A percentile compares a stretch with the other conserved stretches of the same genome.
phyloP scores from a whole-genome alignment of 2,797 vertebrate species.

The Enteromius mattozi region DNA sequence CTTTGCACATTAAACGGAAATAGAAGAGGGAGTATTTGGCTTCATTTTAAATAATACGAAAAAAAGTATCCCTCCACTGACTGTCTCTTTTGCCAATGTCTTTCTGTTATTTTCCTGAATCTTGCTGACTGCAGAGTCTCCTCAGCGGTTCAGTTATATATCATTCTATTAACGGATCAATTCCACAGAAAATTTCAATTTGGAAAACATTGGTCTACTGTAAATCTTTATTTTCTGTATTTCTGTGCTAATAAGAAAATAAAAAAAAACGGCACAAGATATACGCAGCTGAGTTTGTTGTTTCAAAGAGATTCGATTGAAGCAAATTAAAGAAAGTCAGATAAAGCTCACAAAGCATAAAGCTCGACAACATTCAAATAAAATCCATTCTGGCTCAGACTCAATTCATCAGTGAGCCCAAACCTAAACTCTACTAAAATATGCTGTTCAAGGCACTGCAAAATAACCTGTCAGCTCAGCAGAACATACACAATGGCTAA shows the following conservation, averaged over 20 bases:
- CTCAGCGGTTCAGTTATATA: constrained; percentile 28
- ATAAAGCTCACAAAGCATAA: constrained; percentile 51
- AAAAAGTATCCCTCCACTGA: neutral
- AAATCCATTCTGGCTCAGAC: constrained; percentile 42
- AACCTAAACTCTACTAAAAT: constrained; percentile 43
- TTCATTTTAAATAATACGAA: constrained; percentile 19
- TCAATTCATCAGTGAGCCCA: constrained; percentile 49
- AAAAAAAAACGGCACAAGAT: constrained; percentile 25
- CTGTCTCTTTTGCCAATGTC: constrained; percentile 10
- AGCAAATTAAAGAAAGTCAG: constrained; percentile 47
- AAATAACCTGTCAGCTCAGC: constrained; percentile 33
- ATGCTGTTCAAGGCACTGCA: constrained; percentile 14
- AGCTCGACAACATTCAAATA: constrained; percentile 46
- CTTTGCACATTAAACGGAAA: neutral
- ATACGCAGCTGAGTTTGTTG: constrained; percentile 22
- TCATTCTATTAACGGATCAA: constrained; percentile 58
- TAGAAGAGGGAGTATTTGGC: neutral
- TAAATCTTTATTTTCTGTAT: constrained; percentile 35
- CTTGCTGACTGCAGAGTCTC: constrained; percentile 35
- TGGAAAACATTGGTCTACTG: constrained; percentile 35
- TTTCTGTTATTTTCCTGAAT: constrained; percentile 38
- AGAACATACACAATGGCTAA: constrained; percentile 5
- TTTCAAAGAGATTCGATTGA: constrained; percentile 44
- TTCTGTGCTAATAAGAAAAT: constrained; percentile 41
- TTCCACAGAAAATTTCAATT: constrained; percentile 46